These are phyloP conservation scores for Chrysopilus asiliformis DNA, from an alignment of 2,888 invertebrate genomes.

Conservation along the genomic window DNA sequence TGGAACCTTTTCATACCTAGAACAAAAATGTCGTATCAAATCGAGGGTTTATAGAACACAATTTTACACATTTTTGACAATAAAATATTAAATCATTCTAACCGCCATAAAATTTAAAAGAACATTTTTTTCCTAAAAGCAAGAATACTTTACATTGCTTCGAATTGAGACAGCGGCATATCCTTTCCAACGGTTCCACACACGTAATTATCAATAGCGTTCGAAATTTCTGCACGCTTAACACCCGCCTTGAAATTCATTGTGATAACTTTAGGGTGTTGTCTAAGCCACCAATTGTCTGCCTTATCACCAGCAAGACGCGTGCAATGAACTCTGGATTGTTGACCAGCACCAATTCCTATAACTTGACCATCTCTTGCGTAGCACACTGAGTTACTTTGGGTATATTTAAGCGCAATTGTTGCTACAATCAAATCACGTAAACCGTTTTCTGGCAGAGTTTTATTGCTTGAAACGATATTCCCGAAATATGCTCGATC, in stretches of 20 bases:
- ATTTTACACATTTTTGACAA: background rate
- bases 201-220: conserved; percentile 91
- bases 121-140: no score
- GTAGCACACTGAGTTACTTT: conserved; percentile 97
- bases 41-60: no score
- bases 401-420: conserved; percentile 92
- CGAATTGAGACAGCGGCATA: conserved; percentile 63
- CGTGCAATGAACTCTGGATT: conserved; percentile 96
- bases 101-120: no score
- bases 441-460: conserved; percentile 57
- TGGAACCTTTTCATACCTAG: conserved; percentile 44
- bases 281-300: conserved; percentile 94
- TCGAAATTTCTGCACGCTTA: conserved; percentile 83
- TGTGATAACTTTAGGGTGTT: conserved; percentile 70
- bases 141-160: conserved; percentile 61
- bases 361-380: conserved; percentile 74
- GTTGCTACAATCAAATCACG: conserved; percentile 91
- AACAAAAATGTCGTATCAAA: conserved; percentile 4
- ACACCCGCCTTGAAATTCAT: conserved; percentile 78
- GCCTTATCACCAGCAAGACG: conserved; percentile 94
- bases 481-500: conserved; percentile 64
- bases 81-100: conserved; percentile 20
- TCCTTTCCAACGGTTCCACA: conserved; percentile 83
- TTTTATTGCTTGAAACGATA: conserved; percentile 57
- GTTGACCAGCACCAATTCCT: conserved; percentile 98